phyloP scores from a whole-genome alignment of 1,140 invertebrate species.

The Zaprionus inermis region DNA sequence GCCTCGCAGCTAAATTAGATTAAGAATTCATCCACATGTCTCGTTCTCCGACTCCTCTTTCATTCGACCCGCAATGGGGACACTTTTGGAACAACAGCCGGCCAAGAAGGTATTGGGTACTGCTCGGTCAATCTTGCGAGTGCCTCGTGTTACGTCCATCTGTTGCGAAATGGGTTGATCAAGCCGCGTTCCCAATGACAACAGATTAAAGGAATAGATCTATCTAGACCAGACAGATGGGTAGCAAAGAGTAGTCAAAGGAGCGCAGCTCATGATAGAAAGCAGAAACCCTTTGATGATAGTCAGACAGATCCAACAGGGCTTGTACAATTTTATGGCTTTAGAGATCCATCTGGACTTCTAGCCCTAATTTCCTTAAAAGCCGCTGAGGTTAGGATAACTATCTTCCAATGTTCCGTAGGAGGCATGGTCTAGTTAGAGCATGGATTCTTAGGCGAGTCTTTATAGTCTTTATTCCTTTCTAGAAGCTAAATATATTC shows the following conservation, averaged over 20 bases:
- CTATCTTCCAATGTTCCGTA: too few relatives aligned
- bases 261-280: neutral
- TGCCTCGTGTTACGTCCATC: neutral
- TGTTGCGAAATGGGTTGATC: slow-evolving; percentile 4
- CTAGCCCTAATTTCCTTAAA: too few relatives aligned
- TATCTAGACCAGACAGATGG: neutral
- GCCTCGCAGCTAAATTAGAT: slow-evolving; percentile 71
- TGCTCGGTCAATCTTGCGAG: slow-evolving; percentile 6
- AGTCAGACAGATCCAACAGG: neutral
- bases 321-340: too few relatives aligned
- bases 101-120: neutral
- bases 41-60: neutral
- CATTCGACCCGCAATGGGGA: slow-evolving; percentile 37
- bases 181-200: neutral
- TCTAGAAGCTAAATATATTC: too few relatives aligned
- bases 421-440: too few relatives aligned
- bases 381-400: too few relatives aligned
- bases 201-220: slow-evolving; percentile 1
- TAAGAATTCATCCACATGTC: slow-evolving; percentile 79
- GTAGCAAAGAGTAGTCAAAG: neutral
- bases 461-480: too few relatives aligned
- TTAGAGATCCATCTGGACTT: too few relatives aligned
- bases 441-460: too few relatives aligned
- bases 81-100: slow-evolving; percentile 22
- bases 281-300: neutral